Evolutionary conservation across 1,140 invertebrate species (phyloP), one percentile per base, ranked within the genome.

Genomic region (Dendrolimus punctatus): DNA sequence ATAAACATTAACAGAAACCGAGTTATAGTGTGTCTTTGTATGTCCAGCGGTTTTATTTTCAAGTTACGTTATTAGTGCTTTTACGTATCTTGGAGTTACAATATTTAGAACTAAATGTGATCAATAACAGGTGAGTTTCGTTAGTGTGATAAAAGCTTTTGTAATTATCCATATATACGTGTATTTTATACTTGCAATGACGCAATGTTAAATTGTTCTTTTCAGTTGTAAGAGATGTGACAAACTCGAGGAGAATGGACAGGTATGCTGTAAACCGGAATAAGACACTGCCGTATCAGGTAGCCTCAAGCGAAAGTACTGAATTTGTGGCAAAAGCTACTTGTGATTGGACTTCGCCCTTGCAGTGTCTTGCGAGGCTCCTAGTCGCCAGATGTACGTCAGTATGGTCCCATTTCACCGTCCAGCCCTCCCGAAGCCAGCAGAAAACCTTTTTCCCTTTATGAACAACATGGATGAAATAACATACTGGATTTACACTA

Each of bases 401-500:
- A 50, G 44, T 45, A 40, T 59, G 53, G 58, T 49, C 36, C 46
- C 50, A n/a, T 38, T 50, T 40, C 52, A 49, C 41, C 46, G 40
- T 51, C 10, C 10, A 44, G 49, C 10, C 43, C 8, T 9, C 42
- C n/a, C 48, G 9, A 7, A 5, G 8, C 44, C 47, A 40, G 6
- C 38, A 42, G 41, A 49, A 46, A 10, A 51, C 44, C 40, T 37
- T 8, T 4, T 48, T 75, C 71, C 77, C 77, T 78, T 83, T 80
- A 81, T 83, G 75, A 81, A 59, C 71, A 76, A 74, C 55, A 81
- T 85, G 80, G 80, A 85, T 51, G 80, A 81, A 58, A 85, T 85
- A 66, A 71, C 73, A 4, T 85, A 76, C 54, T 85, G 82, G 82
- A 72, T 85, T 23, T 68, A 69, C 51, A 82, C 82, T 0, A 79